These are phyloP conservation scores for Tiliqua scincoides DNA, from an alignment of 2,113 vertebrate genomes.

Conservation along the genomic window DNA sequence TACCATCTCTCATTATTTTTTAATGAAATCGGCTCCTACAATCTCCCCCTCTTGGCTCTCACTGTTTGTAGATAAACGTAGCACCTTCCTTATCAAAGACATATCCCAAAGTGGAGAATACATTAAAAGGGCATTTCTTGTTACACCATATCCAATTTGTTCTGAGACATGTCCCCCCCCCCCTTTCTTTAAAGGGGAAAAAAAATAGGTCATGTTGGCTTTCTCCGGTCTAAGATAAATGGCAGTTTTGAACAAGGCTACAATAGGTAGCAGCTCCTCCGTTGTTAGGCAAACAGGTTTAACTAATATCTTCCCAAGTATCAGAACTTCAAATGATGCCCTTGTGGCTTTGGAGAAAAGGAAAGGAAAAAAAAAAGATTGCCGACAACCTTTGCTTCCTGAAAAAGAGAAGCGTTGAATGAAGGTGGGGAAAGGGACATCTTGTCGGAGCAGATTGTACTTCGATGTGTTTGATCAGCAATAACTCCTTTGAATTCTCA, in stretches of 20 bases:
- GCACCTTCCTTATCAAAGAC: constrained; percentile 23
- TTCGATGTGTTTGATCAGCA: not conserved
- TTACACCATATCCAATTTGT: constrained; percentile 30
- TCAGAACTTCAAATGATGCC: constrained; percentile 16
- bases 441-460: not conserved
- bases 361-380: not conserved
- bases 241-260: constrained; percentile 10
- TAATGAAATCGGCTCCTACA: constrained; percentile 33
- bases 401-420: not conserved
- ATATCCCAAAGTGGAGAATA: constrained; percentile 16
- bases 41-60: not conserved
- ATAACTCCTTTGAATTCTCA: not conserved
- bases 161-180: not conserved
- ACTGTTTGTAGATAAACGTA: constrained; percentile 31
- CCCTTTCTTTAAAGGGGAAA: not conserved
- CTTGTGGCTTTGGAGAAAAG: not conserved
- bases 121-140: constrained; percentile 13
- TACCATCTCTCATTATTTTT: constrained; percentile 5
- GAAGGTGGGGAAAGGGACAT: not conserved
- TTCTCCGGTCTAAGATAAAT: constrained; percentile 21
- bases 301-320: constrained; percentile 21
- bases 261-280: not conserved
- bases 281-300: constrained; percentile 52
- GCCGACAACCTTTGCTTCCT: constrained; percentile 6
- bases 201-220: constrained; percentile 13